Conservation (phyloP, 2,888 invertebrate species). For the Galeopsomyia nigrocyanea region DNA sequence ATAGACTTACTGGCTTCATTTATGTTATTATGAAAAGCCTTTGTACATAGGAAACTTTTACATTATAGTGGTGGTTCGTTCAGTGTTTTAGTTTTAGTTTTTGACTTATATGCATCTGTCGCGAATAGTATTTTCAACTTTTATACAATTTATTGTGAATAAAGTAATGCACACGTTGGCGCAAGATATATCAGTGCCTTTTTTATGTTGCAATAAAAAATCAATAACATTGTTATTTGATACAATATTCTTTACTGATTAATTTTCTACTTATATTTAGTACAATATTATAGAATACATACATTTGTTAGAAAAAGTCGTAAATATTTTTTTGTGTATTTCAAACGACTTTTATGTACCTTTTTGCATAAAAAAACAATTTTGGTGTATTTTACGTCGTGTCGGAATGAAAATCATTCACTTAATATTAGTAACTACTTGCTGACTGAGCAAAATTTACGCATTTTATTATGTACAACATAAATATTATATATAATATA, state of each 20-base stretch:
- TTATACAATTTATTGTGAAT: conserved; percentile 27
- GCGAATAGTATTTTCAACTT: conserved; percentile 18
- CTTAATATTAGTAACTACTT: too few relatives aligned
- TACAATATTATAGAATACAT: neutral
- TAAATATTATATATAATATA: too few relatives aligned
- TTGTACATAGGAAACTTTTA: conserved; percentile 39
- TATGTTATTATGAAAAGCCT: conserved; percentile 27
- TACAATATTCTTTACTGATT: neutral
- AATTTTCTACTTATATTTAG: neutral
- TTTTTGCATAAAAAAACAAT: neutral
- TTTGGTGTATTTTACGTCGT: too few relatives aligned
- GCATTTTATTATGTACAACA: too few relatives aligned
- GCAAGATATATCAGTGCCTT: conserved; percentile 20
- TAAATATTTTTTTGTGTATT: neutral
- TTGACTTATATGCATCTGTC: conserved; percentile 20
- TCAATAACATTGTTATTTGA: conserved; percentile 33
- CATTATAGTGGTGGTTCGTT: conserved; percentile 27
- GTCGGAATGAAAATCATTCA: too few relatives aligned
- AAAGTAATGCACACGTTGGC: conserved; percentile 15
- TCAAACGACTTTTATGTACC: too few relatives aligned
- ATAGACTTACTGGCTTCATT: conserved; percentile 21
- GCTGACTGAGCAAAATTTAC: too few relatives aligned
- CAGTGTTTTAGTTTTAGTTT: conserved; percentile 26
- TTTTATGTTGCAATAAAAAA: conserved; percentile 42
- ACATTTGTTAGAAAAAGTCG: neutral